Evolutionary conservation across 2,113 vertebrate species (phyloP), one percentile per base, ranked within the genome.

Genomic region (Cariama cristata): DNA sequence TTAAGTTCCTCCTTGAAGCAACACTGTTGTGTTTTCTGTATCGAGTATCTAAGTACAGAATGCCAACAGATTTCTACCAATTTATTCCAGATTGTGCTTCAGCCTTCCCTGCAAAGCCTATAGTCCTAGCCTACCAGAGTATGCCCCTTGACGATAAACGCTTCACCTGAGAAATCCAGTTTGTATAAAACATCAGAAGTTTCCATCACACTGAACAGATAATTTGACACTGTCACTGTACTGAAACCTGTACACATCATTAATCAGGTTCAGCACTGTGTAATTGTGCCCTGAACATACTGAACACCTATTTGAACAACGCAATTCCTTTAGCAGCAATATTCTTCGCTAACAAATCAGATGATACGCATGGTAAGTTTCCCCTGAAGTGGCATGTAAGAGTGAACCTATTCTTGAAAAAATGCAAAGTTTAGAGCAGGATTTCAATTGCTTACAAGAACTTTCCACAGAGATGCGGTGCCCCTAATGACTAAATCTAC

Each of bases 1-100:
- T 81, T 26, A 42, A 18, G 27, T 50, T 44, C 56, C 60, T 42
- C 66, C 88, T 60, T 67, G 42, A 90, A 79, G 35, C 38, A 62
- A 75, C 15, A 23, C 44, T 47, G 3, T 9, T 75, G 44, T 1
- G 2, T 60, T 84, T 81, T 80, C 86, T 55, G 30, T n/a, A 33
- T 28, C 21, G 35, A 68, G 0, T 71, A 47, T 10, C 23, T 12
- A 26, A 45, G 24, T 45, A 62, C 0, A 0, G 30, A 72, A 66
- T 11, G 28, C 50, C 75, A 58, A 53, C 45, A 30, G 47, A n/a
- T 52, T 75, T 27, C 67, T 72, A n/a, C 1, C 33, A 2, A 11
- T 79, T 87, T 71, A n/a, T 14, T 81, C 50, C 26, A 45, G 63
- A 14, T 2, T 19, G n/a, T 38, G n/a, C n/a, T 88, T 79, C 49